Percentiles rank a stretch among this genome's conserved stretches.
Conservation (phyloP, 2,797 vertebrate genomes). For the Siniperca undulata region DNA sequence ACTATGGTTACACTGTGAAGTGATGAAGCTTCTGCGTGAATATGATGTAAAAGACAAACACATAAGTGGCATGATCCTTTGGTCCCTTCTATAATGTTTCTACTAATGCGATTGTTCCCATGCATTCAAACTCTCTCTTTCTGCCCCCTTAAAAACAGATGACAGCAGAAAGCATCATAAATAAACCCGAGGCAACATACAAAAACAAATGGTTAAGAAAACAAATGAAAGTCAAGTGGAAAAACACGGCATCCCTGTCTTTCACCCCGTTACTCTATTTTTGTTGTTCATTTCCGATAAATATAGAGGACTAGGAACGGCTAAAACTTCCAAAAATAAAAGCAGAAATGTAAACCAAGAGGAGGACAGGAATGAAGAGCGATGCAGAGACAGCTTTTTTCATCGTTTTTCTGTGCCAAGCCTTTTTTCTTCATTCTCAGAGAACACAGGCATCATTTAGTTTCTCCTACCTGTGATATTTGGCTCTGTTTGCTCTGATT, state of each 20-base stretch:
- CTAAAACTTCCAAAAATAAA: conserved; percentile 75
- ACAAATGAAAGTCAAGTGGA: conserved; percentile 54
- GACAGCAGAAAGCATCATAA: conserved; percentile 55
- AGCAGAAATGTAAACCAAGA: conserved; percentile 24
- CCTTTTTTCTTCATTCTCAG: conserved; percentile 47
- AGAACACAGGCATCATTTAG: conserved; percentile 51
- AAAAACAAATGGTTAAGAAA: conserved; percentile 28
- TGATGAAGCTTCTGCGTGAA: conserved; percentile 14
- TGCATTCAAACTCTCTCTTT: conserved; percentile 21
- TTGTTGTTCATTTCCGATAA: conserved; percentile 59
- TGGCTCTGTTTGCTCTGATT: conserved; percentile 55
- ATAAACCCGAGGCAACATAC: conserved; percentile 59
- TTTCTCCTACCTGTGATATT: conserved; percentile 60
- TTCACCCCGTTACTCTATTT: conserved; percentile 33
- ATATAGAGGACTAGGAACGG: conserved; percentile 66
- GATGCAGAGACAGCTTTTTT: conserved; percentile 15
- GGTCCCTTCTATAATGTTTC: background rate
- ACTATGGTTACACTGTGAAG: conserved; percentile 15
- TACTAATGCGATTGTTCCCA: background rate
- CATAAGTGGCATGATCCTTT: background rate
- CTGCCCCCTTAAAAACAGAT: conserved; percentile 33
- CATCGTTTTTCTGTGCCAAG: conserved; percentile 34
- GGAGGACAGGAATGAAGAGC: conserved; percentile 42
- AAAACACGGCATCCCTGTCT: conserved; percentile 20
- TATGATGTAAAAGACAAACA: background rate